phyloP scores from a whole-genome alignment of 2,113 vertebrate genomes.

The Aptenodytes patagonicus region DNA sequence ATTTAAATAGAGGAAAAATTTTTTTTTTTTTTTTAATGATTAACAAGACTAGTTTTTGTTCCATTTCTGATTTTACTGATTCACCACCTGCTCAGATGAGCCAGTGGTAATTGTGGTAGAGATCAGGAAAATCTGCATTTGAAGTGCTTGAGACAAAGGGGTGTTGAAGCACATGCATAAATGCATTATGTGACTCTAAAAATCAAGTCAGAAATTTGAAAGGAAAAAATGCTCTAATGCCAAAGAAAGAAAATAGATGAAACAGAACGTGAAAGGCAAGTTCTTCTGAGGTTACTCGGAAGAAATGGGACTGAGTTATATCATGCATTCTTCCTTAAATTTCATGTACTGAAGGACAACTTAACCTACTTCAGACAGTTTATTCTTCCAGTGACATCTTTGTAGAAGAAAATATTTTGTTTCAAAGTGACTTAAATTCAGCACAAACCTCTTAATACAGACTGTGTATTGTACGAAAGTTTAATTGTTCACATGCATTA shows the following conservation, averaged over 20 bases:
- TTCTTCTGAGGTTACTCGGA: neutral
- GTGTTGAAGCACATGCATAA: neutral
- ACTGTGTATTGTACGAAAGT: neutral
- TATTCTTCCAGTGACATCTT: neutral
- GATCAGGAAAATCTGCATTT: neutral
- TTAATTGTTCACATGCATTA: neutral
- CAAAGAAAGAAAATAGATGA: neutral
- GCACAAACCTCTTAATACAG: neutral
- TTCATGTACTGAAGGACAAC: neutral
- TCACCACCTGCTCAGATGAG: neutral
- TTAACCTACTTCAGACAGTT: neutral
- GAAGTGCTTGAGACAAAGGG: neutral
- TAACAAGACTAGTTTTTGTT: neutral
- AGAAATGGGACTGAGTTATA: neutral
- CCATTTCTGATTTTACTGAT: neutral
- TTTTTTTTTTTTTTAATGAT: neutral
- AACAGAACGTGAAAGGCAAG: neutral
- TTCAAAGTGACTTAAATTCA: neutral
- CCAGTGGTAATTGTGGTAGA: neutral
- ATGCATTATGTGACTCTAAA: neutral
- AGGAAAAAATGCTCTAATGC: neutral
- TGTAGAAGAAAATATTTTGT: neutral
- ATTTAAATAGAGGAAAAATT: neutral
- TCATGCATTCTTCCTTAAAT: neutral
- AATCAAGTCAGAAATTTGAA: neutral